A percentile compares a stretch with the other conserved stretches of the same genome.
Conservation (phyloP, 2,797 vertebrate genomes). For the Scleropages formosus region DNA sequence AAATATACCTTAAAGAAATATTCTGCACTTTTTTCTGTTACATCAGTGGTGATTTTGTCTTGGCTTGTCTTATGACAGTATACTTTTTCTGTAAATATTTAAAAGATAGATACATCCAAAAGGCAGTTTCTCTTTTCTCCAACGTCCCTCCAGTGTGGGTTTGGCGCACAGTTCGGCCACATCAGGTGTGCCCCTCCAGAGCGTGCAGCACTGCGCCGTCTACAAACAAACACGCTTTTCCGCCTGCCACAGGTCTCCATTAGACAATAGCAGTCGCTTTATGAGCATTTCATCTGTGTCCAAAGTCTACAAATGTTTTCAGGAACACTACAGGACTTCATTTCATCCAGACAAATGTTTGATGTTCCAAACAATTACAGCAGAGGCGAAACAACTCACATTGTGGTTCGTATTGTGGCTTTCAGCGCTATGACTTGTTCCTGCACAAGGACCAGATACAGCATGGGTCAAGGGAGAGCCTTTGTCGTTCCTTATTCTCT, state of each 20-base stretch:
- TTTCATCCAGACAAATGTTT: neutral
- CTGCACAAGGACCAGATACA: neutral
- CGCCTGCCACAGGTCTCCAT: neutral
- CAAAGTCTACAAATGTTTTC: conserved; percentile 23
- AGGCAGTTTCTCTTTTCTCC: neutral
- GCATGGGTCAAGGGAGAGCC: conserved; percentile 6
- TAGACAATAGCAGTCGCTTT: neutral
- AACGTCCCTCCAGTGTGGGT: neutral
- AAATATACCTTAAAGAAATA: no score
- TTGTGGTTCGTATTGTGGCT: neutral
- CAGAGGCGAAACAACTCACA: conserved; percentile 2
- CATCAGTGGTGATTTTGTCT: no score
- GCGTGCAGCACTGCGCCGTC: neutral
- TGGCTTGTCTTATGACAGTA: no score
- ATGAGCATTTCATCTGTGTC: neutral
- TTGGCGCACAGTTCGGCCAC: neutral
- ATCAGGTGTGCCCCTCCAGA: no score
- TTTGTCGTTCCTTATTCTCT: neutral
- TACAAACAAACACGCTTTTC: neutral
- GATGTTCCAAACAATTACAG: conserved; percentile 19
- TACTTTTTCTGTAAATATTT: no score
- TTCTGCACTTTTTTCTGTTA: no score
- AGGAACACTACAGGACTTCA: conserved; percentile 5
- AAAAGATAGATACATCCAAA: no score
- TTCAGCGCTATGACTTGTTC: conserved; percentile 2